Conservation (phyloP, 2,888 invertebrate species). For the Adelognathus sp. region DNA sequence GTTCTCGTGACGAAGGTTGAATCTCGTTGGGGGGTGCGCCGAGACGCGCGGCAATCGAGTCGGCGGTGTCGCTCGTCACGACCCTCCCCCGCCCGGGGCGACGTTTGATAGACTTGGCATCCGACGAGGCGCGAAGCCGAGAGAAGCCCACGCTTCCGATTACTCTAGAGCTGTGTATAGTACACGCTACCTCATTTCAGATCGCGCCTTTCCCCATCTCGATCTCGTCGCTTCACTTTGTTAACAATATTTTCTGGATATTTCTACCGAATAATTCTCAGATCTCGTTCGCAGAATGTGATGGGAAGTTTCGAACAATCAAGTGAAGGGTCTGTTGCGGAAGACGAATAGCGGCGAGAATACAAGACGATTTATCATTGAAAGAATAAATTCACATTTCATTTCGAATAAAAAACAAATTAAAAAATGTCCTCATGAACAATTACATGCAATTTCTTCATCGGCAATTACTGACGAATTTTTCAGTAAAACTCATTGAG, state of each 20-base stretch:
- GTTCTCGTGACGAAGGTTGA: slow-evolving; percentile 67
- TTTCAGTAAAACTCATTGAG: too few relatives aligned
- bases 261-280: not conserved
- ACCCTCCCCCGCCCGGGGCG: slow-evolving; percentile 21
- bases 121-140: not conserved
- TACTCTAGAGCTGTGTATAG: slow-evolving; percentile 4
- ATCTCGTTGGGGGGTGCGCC: slow-evolving; percentile 59
- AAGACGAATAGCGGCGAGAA: too few relatives aligned
- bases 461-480: too few relatives aligned
- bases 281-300: not conserved
- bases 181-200: not conserved
- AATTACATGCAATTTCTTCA: too few relatives aligned
- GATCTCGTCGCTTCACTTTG: not conserved
- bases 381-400: too few relatives aligned
- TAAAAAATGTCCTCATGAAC: too few relatives aligned
- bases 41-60: slow-evolving; percentile 55
- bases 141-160: slow-evolving; percentile 1
- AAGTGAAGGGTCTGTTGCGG: too few relatives aligned
- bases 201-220: not conserved
- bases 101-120: slow-evolving; percentile 46
- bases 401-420: too few relatives aligned
- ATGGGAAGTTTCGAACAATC: not conserved
- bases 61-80: slow-evolving; percentile 39
- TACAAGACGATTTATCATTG: too few relatives aligned
- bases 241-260: not conserved